Base-by-base conservation (phyloP, 2,113 vertebrate genomes). In the Otus sunia region DNA sequence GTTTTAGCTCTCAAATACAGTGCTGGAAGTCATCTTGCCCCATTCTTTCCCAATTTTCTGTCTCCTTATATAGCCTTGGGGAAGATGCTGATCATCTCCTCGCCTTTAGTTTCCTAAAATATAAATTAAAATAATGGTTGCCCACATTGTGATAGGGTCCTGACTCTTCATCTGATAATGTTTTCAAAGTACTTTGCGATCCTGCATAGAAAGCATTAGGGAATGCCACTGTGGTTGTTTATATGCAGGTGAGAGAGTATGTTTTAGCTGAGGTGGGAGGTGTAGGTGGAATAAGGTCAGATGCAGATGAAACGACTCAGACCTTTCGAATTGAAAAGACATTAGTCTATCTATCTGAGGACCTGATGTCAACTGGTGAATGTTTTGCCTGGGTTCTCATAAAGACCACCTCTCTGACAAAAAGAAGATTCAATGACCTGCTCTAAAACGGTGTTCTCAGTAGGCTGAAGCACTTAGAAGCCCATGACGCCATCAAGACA, bases 401-500 rank as follows among this genome's bases (percentile, higher is more conserved):
- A 75, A 93, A 87, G 52, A 82, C 20, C 1, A 15, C 26, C 41
- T 78, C 37, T 95, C 69, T 10, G 4, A 81, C 66, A 55, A 82
- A 74, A 50, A 63, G 18, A 83, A 92, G 45, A 81, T 62, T 71
- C n/a, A 47, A 68, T 21, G n/a, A 53, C n/a, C 13, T 2, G 18
- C 60, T 79, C 75, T 80, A 19, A 43, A 92, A 76, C 5, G 58
- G 29, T 72, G 39, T 82, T 97, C 82, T 77, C 87, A 62, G 59
- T 22, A 91, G 91, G 68, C 74, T 91, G 84, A 93, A 97, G 89
- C 91, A 73, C 76, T 94, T 49, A 43, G 88, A 94, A 96, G 53
- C 29, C 49, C 72, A 50, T 71, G 94, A 90, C 94, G 37, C 55
- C 53, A 96, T 94, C 78, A 67, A 95, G 66, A 71, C 80, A 87